A percentile compares a stretch with the other conserved stretches of the same genome.
phyloP scores from a whole-genome alignment of 2,888 invertebrate genomes.

The Yponomeuta plumbellus region DNA sequence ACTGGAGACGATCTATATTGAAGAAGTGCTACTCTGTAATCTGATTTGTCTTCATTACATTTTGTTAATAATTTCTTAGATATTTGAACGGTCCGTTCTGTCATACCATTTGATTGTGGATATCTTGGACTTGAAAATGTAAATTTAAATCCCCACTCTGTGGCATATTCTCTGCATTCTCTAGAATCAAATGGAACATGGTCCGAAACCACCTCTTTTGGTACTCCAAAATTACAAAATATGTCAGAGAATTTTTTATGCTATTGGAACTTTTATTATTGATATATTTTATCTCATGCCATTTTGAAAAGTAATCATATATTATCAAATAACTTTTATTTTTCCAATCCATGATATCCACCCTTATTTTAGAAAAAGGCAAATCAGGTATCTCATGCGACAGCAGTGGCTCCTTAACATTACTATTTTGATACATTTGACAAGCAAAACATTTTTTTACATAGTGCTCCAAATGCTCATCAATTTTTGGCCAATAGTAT shows the following conservation, averaged over 20 bases:
- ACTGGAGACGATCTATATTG: conserved; percentile 29
- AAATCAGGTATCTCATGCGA: conserved; percentile 21
- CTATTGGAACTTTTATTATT: too few species aligned
- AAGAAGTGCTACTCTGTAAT: conserved; percentile 24
- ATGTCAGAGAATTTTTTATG: conserved; percentile 18
- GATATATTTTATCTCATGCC: conserved; percentile 19
- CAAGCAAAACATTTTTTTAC: conserved; percentile 23
- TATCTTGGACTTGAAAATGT: conserved; percentile 20
- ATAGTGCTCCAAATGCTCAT: conserved; percentile 30
- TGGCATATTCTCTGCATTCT: conserved; percentile 14
- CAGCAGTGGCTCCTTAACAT: conserved; percentile 24
- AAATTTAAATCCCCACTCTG: conserved; percentile 20
- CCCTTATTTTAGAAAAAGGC: conserved; percentile 25
- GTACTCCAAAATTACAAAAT: conserved; percentile 24
- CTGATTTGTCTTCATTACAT: conserved; percentile 15
- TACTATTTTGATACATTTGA: conserved; percentile 27
- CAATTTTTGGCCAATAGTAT: conserved; percentile 37
- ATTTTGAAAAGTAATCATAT: conserved; percentile 17
- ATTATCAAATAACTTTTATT: conserved; percentile 21
- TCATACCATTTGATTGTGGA: conserved; percentile 21
- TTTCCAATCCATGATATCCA: conserved; percentile 20
- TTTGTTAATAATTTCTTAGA: conserved; percentile 17
- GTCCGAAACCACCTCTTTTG: conserved; percentile 19
- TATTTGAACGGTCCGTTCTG: conserved; percentile 19
- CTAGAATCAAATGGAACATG: neutral